Conservation (phyloP, 2,888 invertebrate species). For the Drosophila atripex region DNA sequence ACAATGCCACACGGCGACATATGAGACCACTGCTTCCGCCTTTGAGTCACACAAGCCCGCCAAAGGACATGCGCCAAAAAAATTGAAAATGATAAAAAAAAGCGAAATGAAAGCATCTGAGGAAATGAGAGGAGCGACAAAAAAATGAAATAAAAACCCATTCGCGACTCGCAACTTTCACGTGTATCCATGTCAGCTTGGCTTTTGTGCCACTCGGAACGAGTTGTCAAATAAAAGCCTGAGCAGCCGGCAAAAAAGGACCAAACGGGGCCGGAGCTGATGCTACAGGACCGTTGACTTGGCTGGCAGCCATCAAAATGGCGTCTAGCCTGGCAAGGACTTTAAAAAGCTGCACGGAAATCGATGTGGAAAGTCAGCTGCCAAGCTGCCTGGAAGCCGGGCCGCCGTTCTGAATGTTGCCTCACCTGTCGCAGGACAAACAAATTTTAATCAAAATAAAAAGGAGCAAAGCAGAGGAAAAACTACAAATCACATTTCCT, state of each 20-base stretch:
- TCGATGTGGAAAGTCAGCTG: conserved; percentile 41
- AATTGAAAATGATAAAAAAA: conserved; percentile 56
- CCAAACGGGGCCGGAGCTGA: conserved; percentile 3
- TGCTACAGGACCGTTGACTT: conserved; percentile 60
- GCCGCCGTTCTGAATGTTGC: conserved; percentile 9
- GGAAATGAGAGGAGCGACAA: conserved; percentile 27
- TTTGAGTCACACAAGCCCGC: conserved; percentile 61
- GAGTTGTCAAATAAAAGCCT: conserved; percentile 56
- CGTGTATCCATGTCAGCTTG: conserved; percentile 45
- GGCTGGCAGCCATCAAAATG: conserved; percentile 59
- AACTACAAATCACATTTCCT: conserved; percentile 79
- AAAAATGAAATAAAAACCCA: conserved; percentile 45
- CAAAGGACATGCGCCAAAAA: conserved; percentile 76
- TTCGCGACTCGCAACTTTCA: conserved; percentile 37
- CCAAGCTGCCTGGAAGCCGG: conserved; percentile 35
- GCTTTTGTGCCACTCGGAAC: conserved; percentile 51
- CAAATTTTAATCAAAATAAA: conserved; percentile 55
- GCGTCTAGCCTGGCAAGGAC: conserved; percentile 55
- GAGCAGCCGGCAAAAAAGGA: conserved; percentile 27
- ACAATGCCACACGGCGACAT: conserved; percentile 65
- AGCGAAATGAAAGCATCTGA: conserved; percentile 3
- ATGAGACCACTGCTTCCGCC: conserved; percentile 74
- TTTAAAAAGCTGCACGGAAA: conserved; percentile 53
- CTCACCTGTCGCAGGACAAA: conserved; percentile 54
- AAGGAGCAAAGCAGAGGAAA: conserved; percentile 40